These are phyloP conservation scores for Ctenochaetus hawaiiensis DNA, from an alignment of 2,797 vertebrate genomes.

Conservation along the genomic window DNA sequence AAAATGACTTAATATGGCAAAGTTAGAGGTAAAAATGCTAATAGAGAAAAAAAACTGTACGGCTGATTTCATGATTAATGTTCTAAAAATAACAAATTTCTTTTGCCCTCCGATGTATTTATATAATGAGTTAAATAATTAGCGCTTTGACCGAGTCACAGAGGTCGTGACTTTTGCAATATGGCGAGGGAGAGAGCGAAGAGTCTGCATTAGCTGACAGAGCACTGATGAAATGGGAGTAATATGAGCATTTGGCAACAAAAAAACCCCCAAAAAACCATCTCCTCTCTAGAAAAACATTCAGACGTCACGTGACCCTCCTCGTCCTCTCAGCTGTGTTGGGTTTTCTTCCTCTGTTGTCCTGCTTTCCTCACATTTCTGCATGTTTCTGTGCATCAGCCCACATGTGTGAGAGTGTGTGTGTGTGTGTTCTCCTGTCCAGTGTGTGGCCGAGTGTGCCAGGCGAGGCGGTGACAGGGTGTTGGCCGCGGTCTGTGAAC, in stretches of 20 bases:
- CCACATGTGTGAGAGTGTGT: constrained; percentile 12
- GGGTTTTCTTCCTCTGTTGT: constrained; percentile 6
- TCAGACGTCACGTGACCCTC: not conserved
- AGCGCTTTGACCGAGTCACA: constrained; percentile 10
- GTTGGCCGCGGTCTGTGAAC: constrained; percentile 63
- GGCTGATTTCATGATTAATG: not conserved
- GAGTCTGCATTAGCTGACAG: constrained; percentile 41
- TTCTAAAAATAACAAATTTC: too few relatives aligned
- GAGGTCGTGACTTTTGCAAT: constrained; percentile 43
- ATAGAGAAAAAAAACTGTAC: not conserved
- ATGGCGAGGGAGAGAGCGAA: not conserved
- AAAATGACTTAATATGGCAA: constrained; percentile 13
- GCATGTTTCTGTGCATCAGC: constrained; percentile 13
- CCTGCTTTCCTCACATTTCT: constrained; percentile 14
- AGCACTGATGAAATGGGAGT: constrained; percentile 55
- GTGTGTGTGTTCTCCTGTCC: constrained; percentile 5
- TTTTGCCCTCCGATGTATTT: not conserved
- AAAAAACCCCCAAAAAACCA: constrained; percentile 10
- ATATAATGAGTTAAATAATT: constrained; percentile 22
- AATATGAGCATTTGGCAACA: constrained; percentile 50
- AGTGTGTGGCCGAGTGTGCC: constrained; percentile 45
- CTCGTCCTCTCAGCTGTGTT: not conserved
- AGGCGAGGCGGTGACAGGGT: constrained; percentile 64
- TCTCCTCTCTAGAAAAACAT: constrained; percentile 22
- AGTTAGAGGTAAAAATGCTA: too few relatives aligned